These are phyloP conservation scores for Anas platyrhynchos DNA, from an alignment of 2,113 vertebrate genomes.

Conservation along the genomic window DNA sequence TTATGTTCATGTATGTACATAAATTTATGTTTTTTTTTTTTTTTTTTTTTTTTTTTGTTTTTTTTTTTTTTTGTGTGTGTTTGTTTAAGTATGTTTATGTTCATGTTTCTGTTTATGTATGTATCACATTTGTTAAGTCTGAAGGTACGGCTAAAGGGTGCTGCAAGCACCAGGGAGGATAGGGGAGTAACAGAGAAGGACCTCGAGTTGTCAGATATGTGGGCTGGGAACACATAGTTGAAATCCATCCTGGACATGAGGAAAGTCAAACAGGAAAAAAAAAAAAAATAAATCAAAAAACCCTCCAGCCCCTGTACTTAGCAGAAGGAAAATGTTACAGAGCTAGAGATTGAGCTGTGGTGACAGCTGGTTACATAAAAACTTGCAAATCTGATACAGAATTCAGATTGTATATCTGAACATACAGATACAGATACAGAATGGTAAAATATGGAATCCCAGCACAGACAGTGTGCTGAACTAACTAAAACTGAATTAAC, in stretches of 20 bases:
- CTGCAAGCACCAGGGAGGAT: not conserved
- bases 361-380: not conserved
- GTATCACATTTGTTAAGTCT: not conserved
- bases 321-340: not conserved
- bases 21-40: no score
- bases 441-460: not conserved
- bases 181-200: not conserved
- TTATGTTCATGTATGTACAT: not conserved
- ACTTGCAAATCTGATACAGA: not conserved
- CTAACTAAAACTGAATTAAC: no score
- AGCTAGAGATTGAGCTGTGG: not conserved
- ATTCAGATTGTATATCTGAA: no score
- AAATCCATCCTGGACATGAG: not conserved
- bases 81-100: no score
- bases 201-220: not conserved
- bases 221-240: not conserved
- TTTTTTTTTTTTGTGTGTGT: no score
- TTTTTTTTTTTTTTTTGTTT: no score
- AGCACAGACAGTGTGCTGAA: not conserved
- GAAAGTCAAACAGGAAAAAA: not conserved
- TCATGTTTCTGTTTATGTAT: not conserved
- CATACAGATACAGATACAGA: not conserved
- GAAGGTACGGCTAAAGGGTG: conserved; percentile 10
- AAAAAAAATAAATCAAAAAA: no score
- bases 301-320: not conserved